These are phyloP conservation scores for Clitarchus hookeri DNA, from an alignment of 2,888 invertebrate genomes.

Conservation along the genomic window DNA sequence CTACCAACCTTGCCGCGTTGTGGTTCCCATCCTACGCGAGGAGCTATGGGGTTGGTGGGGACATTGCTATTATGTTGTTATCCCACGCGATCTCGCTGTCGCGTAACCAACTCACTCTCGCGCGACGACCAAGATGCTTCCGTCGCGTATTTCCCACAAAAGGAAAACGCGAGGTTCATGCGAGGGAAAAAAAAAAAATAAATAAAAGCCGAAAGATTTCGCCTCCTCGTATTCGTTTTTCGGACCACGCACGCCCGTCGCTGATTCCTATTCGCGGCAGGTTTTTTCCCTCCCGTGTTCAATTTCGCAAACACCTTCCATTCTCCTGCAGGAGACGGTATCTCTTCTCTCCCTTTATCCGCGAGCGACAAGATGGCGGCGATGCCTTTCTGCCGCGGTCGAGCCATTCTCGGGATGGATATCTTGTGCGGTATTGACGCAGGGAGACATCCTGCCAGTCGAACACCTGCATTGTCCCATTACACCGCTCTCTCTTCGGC, in stretches of 20 bases:
- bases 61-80: no score
- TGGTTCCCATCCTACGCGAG: no score
- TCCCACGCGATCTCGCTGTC: not conserved
- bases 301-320: conserved; percentile 14
- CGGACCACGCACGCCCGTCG: not conserved
- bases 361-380: not conserved
- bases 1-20: no score
- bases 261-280: not conserved
- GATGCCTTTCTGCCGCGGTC: no score
- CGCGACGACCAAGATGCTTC: not conserved
- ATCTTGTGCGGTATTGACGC: no score
- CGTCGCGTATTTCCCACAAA: not conserved
- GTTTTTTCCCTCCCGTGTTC: not conserved
- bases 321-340: not conserved
- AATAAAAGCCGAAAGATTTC: not conserved
- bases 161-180: not conserved
- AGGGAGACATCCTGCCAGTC: no score
- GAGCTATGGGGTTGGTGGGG: no score
- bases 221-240: not conserved
- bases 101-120: not conserved
- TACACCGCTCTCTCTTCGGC: no score
- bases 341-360: not conserved
- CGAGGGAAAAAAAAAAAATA: not conserved
- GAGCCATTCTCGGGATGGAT: no score
- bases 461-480: no score